Percentiles rank a stretch among this genome's conserved stretches.
phyloP scores from a whole-genome alignment of 2,888 invertebrate species.

The Vesta saturnalis region DNA sequence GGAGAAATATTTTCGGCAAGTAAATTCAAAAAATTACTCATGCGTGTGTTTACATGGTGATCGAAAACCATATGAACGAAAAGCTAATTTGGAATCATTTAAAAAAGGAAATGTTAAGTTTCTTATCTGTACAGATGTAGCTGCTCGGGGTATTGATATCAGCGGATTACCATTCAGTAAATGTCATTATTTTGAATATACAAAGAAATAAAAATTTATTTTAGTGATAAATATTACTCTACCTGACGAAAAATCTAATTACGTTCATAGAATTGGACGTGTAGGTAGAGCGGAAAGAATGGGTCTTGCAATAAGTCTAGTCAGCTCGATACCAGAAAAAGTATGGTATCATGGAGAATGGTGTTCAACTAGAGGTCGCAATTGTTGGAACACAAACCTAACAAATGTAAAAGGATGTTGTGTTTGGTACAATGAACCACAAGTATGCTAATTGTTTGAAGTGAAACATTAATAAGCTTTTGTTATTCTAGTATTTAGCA shows the following conservation, averaged over 20 bases:
- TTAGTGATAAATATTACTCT: slow-evolving; percentile 97
- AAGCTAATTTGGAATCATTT: slow-evolving; percentile 90
- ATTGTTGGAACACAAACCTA: slow-evolving; percentile 92
- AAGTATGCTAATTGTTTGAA: too few relatives aligned
- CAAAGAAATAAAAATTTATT: too few relatives aligned
- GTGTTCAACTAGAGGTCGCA: slow-evolving; percentile 89
- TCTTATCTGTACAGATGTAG: slow-evolving; percentile 98
- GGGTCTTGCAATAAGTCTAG: slow-evolving; percentile 97
- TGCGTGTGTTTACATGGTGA: slow-evolving; percentile 96
- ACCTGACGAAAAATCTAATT: slow-evolving; percentile 99
- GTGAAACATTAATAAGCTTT: neutral
- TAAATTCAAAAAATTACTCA: slow-evolving; percentile 67
- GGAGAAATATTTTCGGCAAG: slow-evolving; percentile 82
- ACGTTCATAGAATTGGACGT: slow-evolving; percentile 99
- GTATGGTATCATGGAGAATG: slow-evolving; percentile 95
- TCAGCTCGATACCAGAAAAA: slow-evolving; percentile 94
- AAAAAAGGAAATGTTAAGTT: slow-evolving; percentile 86
- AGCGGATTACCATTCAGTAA: slow-evolving; percentile 90
- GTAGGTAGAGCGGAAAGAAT: slow-evolving; percentile 99
- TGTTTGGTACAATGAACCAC: slow-evolving; percentile 97
- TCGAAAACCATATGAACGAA: slow-evolving; percentile 91
- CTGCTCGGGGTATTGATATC: slow-evolving; percentile 97
- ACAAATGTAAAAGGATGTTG: slow-evolving; percentile 93
- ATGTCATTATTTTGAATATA: too few relatives aligned
- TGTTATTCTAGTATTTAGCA: slow-evolving; percentile 77